Evolutionary conservation across 2,888 invertebrate genomes (phyloP), one percentile per base, ranked within the genome.

Genomic region (Campoletis raptor): DNA sequence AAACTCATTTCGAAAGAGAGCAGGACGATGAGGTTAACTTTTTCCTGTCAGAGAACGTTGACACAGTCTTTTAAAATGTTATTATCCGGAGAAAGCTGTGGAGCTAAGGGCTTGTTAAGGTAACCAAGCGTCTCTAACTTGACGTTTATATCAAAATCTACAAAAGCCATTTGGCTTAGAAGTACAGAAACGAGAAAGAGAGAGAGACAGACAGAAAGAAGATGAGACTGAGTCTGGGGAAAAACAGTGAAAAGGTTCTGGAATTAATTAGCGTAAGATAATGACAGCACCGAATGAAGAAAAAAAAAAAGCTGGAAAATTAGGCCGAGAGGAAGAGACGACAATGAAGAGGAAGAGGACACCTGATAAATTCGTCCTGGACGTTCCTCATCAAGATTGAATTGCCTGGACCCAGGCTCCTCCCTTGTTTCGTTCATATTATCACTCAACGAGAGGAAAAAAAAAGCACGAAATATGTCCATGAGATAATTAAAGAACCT

Each of bases 211-310:
- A 42, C 12, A 2, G 12, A 42, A 40, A n/a, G 40, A 21, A 9
- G 40, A 3, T 42, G 12, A 42, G 74, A 54, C 21, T 3, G 42
- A 3, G 12, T n/a, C 57, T 37, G 24, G 18, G 83, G 64, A 73
- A 81, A 81, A 76, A 21, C 72, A 77, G 66, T 69, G 73, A 45
- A 72, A 79, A 66, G 74, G 57, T 70, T 77, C 81, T 81, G 57
- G 64, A 81, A 81, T 84, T 86, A 84, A 86, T 86, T 84, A 86
- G 81, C 84, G 86, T 79, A 78, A 81, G 83, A 83, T 83, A 84
- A 86, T 85, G 36, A 12, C 5, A 30, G 52, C 24, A n/a, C 1
- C 18, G 18, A 69, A 54, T 42, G 40, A 54, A n/a, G 30, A 54
- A 21, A 61, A 15, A 57, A 21, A n/a, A 30, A 48, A 12, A n/a